Evolutionary conservation across 2,797 vertebrate species (phyloP), one percentile per base, ranked within the genome.

Genomic region (Todus mexicanus): DNA sequence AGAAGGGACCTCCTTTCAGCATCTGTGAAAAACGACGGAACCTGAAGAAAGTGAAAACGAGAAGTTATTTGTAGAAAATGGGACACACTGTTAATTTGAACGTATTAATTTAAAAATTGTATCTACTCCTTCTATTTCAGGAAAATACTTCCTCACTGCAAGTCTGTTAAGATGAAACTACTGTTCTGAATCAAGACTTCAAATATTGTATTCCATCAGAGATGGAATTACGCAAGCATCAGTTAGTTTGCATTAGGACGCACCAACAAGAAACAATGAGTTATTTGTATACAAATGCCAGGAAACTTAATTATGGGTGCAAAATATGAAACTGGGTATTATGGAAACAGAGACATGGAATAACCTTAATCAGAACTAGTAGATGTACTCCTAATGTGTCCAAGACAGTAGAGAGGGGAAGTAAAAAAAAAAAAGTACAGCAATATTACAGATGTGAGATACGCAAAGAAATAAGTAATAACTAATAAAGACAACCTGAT

Each of bases 21-120:
- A 97, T 98, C 98, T 77, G 98, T 98, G 96, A 98, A 98, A 97
- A 98, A 98, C 27, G 97, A 98, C 11, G 98, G 98, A 71, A 98
- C 98, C 98, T 98, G 64, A 65, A 92, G 54, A 94, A 63, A 50
- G 18, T 7, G 6, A 93, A 42, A 92, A 93, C 9, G 7, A 21
- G 5, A 73, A 87, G 23, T 88, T 83, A 87, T 2, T 71, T 84
- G 10, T 56, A 84, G 37, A 84, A 93, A 82, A 80, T 25, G 6
- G 81, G 25, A 73, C 10, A 15, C 21, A 50, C 4, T 22, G 11
- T 18, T 72, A 64, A 35, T 50, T 47, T 53, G 5, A 63, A 92
- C 63, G 14, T 6, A 40, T 17, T 47, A 0, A 66, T 69, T 80
- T 33, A 9, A 72, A 88, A 78, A 63, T 8, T 18, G 0, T 8